Percentiles rank a stretch among this genome's conserved stretches.
Conservation (phyloP, 2,797 vertebrate genomes). For the Thamnophis elegans region DNA sequence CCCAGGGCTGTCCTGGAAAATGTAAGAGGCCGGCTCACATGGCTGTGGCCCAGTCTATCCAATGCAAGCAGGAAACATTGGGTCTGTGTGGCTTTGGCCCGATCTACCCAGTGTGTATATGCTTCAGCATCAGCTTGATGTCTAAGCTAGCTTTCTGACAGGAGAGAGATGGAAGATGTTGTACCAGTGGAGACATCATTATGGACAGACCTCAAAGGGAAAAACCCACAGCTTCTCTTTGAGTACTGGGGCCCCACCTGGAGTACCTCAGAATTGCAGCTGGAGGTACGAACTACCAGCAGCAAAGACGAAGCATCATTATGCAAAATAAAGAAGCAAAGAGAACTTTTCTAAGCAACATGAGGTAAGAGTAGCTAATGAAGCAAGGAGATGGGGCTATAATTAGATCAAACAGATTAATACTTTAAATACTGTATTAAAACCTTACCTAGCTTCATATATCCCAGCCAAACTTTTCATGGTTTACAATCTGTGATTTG, state of each 20-base stretch:
- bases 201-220: not conserved
- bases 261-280: not conserved
- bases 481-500: not conserved
- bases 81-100: too few species aligned
- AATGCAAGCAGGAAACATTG: too few species aligned
- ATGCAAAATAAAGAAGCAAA: not conserved
- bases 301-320: not conserved
- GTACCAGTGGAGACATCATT: not conserved
- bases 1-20: too few species aligned
- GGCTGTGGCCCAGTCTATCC: too few species aligned
- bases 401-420: not conserved
- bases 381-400: not conserved
- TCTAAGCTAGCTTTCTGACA: not conserved
- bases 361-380: not conserved
- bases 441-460: not conserved
- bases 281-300: not conserved
- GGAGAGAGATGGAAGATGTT: not conserved
- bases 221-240: not conserved
- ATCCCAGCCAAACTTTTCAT: not conserved
- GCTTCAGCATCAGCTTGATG: not conserved
- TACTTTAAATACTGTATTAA: not conserved
- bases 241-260: not conserved
- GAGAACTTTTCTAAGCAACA: not conserved
- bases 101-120: not conserved
- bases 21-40: too few species aligned